These are phyloP conservation scores for Ectobius pallidus DNA, from an alignment of 2,888 invertebrate species.

Conservation along the genomic window DNA sequence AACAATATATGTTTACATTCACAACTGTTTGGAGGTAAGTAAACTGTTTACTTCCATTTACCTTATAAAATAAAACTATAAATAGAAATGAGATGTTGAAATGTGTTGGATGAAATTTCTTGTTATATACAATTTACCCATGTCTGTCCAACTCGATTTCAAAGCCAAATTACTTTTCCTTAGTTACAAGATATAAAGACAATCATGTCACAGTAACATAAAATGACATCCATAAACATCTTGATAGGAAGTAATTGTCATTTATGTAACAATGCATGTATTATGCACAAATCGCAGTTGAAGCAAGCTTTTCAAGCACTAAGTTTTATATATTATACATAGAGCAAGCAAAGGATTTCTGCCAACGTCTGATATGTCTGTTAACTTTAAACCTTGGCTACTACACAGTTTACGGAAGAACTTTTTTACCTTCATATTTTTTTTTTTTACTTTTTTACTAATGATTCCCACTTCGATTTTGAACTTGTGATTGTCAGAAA, in stretches of 20 bases:
- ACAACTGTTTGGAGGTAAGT: background rate
- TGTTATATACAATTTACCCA: background rate
- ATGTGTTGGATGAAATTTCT: background rate
- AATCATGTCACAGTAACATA: too few relatives aligned
- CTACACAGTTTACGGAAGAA: background rate
- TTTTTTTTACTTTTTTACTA: too few relatives aligned
- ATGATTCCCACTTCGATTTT: background rate
- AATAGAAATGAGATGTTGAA: background rate
- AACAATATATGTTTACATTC: background rate
- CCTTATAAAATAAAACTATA: background rate
- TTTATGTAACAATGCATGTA: too few relatives aligned
- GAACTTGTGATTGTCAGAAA: slow-evolving; percentile 18
- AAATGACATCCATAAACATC: too few relatives aligned
- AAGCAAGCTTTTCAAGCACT: too few relatives aligned
- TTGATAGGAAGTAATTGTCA: too few relatives aligned
- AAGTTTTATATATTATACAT: too few relatives aligned
- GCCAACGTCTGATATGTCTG: slow-evolving; percentile 1
- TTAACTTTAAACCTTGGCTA: background rate
- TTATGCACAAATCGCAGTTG: too few relatives aligned
- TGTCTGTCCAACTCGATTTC: too few relatives aligned
- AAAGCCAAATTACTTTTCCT: too few relatives aligned
- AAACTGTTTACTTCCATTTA: background rate
- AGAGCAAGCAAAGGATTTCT: too few relatives aligned
- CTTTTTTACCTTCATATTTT: background rate
- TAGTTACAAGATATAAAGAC: too few relatives aligned